Percentiles rank a stretch among this genome's conserved stretches.
phyloP scores from a whole-genome alignment of 1,140 invertebrate genomes.

The Dicyema japonicum region DNA sequence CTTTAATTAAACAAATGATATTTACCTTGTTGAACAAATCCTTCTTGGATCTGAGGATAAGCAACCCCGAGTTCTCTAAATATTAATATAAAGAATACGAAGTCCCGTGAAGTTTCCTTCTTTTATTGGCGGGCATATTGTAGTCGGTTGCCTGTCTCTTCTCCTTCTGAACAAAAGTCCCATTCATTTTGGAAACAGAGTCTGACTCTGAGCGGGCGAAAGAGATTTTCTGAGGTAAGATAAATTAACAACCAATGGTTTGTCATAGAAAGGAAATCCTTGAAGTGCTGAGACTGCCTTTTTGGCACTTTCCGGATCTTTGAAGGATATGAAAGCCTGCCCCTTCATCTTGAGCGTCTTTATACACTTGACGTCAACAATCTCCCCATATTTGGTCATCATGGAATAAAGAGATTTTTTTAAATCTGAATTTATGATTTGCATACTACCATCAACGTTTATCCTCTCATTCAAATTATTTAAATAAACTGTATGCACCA shows the following conservation, averaged over 20 bases:
- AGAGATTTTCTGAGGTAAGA: too few species aligned
- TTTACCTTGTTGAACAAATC: too few species aligned
- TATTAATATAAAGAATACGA: too few species aligned
- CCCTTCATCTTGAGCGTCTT: slow-evolving; percentile 95
- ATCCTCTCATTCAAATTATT: slow-evolving; percentile 98
- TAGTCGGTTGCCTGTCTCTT: slow-evolving; percentile 27
- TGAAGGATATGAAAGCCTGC: slow-evolving; percentile 95
- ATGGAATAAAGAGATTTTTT: slow-evolving; percentile 94
- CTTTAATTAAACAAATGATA: too few species aligned
- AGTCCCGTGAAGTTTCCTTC: too few species aligned
- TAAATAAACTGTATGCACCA: slow-evolving; percentile 95
- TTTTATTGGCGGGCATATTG: slow-evolving; percentile 14
- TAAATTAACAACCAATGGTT: too few species aligned
- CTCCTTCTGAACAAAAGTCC: slow-evolving; percentile 67
- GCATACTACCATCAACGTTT: slow-evolving; percentile 60
- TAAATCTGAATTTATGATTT: too few species aligned
- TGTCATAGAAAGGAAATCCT: slow-evolving; percentile 96
- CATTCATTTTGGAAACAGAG: slow-evolving; percentile 70
- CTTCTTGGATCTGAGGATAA: too few species aligned
- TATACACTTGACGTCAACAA: slow-evolving; percentile 74
- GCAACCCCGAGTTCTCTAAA: too few species aligned
- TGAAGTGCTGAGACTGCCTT: slow-evolving; percentile 85
- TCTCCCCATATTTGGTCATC: slow-evolving; percentile 95
- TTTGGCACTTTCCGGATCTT: slow-evolving; percentile 75
- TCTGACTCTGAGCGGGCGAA: slow-evolving; percentile 70